Evolutionary conservation across 2,113 vertebrate species (phyloP).

Genomic region (Odocoileus virginianus): DNA sequence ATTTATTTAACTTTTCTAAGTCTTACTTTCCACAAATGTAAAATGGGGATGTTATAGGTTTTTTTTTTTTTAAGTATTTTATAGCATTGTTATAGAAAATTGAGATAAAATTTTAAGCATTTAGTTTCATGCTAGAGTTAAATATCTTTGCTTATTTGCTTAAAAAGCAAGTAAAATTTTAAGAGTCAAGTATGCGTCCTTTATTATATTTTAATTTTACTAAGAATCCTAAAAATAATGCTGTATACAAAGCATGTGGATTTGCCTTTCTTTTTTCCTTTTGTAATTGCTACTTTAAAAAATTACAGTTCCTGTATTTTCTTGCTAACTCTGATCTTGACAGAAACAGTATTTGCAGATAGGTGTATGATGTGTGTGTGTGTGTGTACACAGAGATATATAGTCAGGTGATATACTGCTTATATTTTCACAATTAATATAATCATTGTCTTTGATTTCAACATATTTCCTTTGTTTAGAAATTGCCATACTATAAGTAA

Average conservation of each 20-base stretch:
- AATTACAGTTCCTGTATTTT: neutral
- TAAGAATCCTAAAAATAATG: slow-evolving; percentile 14
- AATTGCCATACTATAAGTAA: neutral
- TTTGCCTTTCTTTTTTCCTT: neutral
- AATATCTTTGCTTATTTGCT: neutral
- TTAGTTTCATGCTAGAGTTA: neutral
- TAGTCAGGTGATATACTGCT: neutral
- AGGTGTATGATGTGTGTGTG: neutral
- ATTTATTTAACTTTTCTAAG: neutral
- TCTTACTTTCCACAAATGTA: neutral
- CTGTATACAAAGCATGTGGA: neutral
- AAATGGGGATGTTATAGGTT: neutral
- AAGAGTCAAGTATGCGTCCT: neutral
- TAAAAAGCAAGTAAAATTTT: slow-evolving; percentile 17
- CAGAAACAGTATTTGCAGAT: neutral
- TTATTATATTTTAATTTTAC: slow-evolving; percentile 30
- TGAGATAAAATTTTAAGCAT: neutral
- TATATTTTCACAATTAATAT: slow-evolving; percentile 25
- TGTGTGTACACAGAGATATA: neutral
- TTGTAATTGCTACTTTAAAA: neutral
- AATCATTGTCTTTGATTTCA: neutral
- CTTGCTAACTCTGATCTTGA: slow-evolving; percentile 4
- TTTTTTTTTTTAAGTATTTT: neutral
- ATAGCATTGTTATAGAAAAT: neutral
- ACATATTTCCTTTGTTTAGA: neutral